A percentile compares a stretch with the other conserved stretches of the same genome.
These are phyloP conservation scores for Coelopa pilipes DNA, from an alignment of 2,888 invertebrate genomes.

Conservation along the genomic window DNA sequence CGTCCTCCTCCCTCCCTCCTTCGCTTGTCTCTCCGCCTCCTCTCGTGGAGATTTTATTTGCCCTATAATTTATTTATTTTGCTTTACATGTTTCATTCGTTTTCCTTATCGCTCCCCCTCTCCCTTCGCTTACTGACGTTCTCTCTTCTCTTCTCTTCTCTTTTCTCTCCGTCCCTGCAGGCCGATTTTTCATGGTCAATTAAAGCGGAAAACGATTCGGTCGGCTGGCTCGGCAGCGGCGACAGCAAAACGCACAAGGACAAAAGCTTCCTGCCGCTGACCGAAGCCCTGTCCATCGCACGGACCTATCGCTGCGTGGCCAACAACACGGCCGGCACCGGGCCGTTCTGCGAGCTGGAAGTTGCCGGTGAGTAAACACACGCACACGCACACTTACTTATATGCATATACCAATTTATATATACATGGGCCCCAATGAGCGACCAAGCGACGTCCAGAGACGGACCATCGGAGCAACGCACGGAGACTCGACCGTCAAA, in stretches of 20 bases:
- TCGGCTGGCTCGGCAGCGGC: slow-evolving; percentile 70
- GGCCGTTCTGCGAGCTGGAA: slow-evolving; percentile 74
- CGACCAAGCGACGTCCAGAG: not conserved
- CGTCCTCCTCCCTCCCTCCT: not conserved
- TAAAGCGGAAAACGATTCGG: slow-evolving; percentile 84
- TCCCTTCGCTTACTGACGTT: no score
- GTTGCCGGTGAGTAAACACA: slow-evolving; percentile 71
- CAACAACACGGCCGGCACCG: slow-evolving; percentile 82
- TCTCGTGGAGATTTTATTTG: no score
- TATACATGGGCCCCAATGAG: no score
- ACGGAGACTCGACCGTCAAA: not conserved
- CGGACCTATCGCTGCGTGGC: slow-evolving; percentile 87
- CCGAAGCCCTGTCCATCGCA: slow-evolving; percentile 71
- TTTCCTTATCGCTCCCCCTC: no score
- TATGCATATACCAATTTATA: no score
- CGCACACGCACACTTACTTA: no score
- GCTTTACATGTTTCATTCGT: no score
- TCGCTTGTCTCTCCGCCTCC: no score
- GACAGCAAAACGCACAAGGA: slow-evolving; percentile 54
- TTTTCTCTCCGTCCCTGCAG: slow-evolving; percentile 57
- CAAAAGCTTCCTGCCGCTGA: slow-evolving; percentile 72
- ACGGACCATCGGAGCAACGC: not conserved
- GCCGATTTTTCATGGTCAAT: slow-evolving; percentile 84
- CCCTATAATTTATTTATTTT: no score
- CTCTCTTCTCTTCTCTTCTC: no score